A percentile compares a stretch with the other conserved stretches of the same genome.
These are phyloP conservation scores for Platyscelio sp. DNA, from an alignment of 2,888 invertebrate species.

Conservation along the genomic window DNA sequence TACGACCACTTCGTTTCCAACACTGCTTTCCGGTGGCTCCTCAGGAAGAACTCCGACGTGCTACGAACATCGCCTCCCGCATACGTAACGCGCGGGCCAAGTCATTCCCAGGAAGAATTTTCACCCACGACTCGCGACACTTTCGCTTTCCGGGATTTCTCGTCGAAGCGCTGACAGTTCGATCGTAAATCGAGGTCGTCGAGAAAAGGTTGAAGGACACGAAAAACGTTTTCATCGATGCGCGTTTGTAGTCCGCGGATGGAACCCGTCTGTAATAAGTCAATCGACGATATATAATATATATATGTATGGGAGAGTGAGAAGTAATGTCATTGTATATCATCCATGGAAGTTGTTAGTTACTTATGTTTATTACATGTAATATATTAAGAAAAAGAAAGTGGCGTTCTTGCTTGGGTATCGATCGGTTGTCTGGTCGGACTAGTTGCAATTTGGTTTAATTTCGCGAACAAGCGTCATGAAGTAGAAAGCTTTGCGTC, in stretches of 20 bases:
- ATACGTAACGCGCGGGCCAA: constrained; percentile 59
- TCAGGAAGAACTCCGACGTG: constrained; percentile 52
- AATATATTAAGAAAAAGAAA: too few relatives aligned
- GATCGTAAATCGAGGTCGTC: constrained; percentile 48
- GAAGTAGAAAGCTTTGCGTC: too few relatives aligned
- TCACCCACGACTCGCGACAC: too few relatives aligned
- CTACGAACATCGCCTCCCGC: constrained; percentile 47
- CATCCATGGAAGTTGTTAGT: too few relatives aligned
- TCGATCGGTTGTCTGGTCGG: too few relatives aligned
- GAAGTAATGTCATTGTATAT: too few relatives aligned
- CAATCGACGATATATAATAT: constrained; percentile 18
- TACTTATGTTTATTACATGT: too few relatives aligned
- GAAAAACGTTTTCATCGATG: constrained; percentile 49
- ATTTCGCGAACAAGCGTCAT: too few relatives aligned
- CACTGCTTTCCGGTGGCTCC: constrained; percentile 45
- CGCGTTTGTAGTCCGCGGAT: constrained; percentile 27
- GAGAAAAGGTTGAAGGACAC: constrained; percentile 37
- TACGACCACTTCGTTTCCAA: constrained; percentile 47
- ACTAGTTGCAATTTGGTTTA: too few relatives aligned
- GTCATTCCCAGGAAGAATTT: constrained; percentile 28
- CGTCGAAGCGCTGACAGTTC: constrained; percentile 22
- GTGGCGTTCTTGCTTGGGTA: background rate
- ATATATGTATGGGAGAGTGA: too few relatives aligned
- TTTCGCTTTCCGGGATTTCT: constrained; percentile 47
- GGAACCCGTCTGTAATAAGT: constrained; percentile 47